Base-by-base conservation (phyloP, 2,888 invertebrate species). In the Agrotis clavis region DNA sequence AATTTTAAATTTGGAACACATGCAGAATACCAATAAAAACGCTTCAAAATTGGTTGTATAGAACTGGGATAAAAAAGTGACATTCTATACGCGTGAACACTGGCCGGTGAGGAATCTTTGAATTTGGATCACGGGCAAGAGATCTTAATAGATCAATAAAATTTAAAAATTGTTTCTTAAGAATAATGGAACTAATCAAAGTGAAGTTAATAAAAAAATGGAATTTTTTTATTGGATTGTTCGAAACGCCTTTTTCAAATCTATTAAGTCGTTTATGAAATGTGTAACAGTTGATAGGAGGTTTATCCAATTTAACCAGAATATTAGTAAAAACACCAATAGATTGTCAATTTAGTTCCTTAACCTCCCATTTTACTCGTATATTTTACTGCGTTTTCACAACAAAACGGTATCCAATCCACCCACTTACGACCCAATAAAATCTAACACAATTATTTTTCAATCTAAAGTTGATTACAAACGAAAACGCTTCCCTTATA, bases 401-500 rank as follows among this genome's bases (percentile, higher is more conserved):
- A 30, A 19, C 9, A 47, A 18, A 62, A 18, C 54, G 16, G 4
- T 19, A 41, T 45, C 19, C 19, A 13, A 19, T 45, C 50, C 6
- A 59, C 13, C 57, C 68, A 63, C 35, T 66, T 69, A 60, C 50
- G 5, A 62, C 54, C 13, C 21, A 61, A 72, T 59, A 74, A 67
- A 77, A 71, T 6, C 7, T 25, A 64, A 73, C 60, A 53, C n/a
- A 18, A 65, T 77, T 73, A 77, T 71, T 71, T 82, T 69, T 41
- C 69, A 70, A 77, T 75, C 64, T 67, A 75, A 85, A 77, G 54
- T 75, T 68, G 57, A 75, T 83, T 77, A 79, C 64, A 60, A 41
- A 50, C 48, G 30, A 75, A 75, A 73, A 78, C 82, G 73, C 53
- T 77, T 67, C 54, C 18, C 57, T 47, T 67, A 59, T 45, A 71